Evolutionary conservation across 1,140 invertebrate genomes (phyloP), one percentile per base, ranked within the genome.

Genomic region (Portunus trituberculatus): DNA sequence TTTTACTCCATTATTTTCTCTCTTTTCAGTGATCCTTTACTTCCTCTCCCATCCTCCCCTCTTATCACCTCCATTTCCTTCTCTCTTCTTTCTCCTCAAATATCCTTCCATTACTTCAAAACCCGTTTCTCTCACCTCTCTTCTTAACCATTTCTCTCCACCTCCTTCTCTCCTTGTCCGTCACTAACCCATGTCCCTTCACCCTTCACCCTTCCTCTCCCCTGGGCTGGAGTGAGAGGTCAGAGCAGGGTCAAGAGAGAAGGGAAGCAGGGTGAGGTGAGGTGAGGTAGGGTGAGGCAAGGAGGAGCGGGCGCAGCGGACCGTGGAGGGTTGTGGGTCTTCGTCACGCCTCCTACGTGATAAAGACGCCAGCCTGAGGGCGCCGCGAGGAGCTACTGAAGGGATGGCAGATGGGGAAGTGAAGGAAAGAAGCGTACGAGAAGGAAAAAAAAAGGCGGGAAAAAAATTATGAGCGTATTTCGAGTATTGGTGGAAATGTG

Each of bases 321-420:
- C 12, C 67, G 67, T 76, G 67, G 67, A 25, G 67, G 20, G 16
- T n/a, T 76, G 20, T 76, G 67, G 3, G 7, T 25, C 31, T 20
- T 31, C 86, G 20, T 46, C 32, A 39, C 31, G 86, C 86, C 31
- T 16, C 31, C 31, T 20, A 88, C 86, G 32, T 88, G 86, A 88
- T 88, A 46, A 88, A 88, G 86, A 88, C 45, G 86, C 45, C 32
- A 88, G 32, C 86, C 86, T 88, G 10, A 32, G 86, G 86, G 86
- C 86, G 7, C 86, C 8, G 83, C 28, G 12, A 86, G 28, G 28
- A 12, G 86, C 86, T 88, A 88, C 86, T 88, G 86, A 76, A n/a
- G 67, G 67, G 67, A n/a, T 2, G 20, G 1, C 86, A 45, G 86
- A 46, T 39, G 86, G 45, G 86, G 10, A 88, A 46, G 32, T 32